A percentile compares a stretch with the other conserved stretches of the same genome.
Conservation (phyloP, 2,113 vertebrate species). For the Rhinogobius similis region DNA sequence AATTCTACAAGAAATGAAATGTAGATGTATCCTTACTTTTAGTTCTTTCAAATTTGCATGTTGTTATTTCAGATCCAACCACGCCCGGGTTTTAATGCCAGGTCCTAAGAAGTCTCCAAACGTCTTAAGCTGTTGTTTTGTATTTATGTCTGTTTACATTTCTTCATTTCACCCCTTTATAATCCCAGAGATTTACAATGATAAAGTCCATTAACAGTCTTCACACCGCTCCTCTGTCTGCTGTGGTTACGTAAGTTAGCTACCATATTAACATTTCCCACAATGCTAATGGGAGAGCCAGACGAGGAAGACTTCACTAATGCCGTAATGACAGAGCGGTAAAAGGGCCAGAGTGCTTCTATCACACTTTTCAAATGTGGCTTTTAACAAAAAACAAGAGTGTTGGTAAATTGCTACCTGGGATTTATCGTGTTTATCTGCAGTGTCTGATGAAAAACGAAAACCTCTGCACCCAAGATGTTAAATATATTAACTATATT, state of each 20-base stretch:
- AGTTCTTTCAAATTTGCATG: neutral
- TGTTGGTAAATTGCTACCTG: conserved; percentile 31
- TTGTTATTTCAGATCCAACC: neutral
- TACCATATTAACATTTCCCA: conserved; percentile 39
- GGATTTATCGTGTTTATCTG: conserved; percentile 16
- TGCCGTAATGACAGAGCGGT: conserved; percentile 11
- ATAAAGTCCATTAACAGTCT: conserved; percentile 52
- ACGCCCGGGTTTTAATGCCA: too few species aligned
- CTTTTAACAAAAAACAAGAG: conserved; percentile 38
- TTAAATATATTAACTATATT: neutral
- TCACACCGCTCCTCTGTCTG: conserved; percentile 34
- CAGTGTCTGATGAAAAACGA: conserved; percentile 7
- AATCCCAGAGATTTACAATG: conserved; percentile 39
- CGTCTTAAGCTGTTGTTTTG: conserved; percentile 5
- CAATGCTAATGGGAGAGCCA: conserved; percentile 41
- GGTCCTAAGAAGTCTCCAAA: neutral
- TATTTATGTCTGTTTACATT: conserved; percentile 13
- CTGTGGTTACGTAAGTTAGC: conserved; percentile 45
- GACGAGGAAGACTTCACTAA: conserved; percentile 10
- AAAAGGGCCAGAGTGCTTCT: conserved; percentile 25
- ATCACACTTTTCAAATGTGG: conserved; percentile 27
- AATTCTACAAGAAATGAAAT: too few species aligned
- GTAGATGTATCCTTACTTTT: too few species aligned
- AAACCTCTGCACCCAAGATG: conserved; percentile 3
- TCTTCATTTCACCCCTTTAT: conserved; percentile 24